Conservation (phyloP, 1,140 invertebrate species). For the Drosophila persimilis region DNA sequence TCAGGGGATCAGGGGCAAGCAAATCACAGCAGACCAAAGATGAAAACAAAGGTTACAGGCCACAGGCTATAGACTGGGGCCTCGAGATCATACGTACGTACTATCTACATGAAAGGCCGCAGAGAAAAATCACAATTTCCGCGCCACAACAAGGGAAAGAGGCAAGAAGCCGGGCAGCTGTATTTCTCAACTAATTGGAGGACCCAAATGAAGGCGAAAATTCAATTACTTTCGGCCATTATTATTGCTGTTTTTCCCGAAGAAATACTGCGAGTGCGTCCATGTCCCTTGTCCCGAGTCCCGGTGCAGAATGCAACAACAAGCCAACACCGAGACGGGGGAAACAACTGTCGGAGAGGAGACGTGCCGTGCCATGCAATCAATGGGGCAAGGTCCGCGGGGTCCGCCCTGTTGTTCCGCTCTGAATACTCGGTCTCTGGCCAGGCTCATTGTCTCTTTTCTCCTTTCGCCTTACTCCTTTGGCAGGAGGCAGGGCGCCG, state of each 20-base stretch:
- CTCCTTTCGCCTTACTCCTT: not conserved
- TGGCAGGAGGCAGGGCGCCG: not conserved
- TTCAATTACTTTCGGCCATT: slow-evolving; percentile 72
- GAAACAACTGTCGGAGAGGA: slow-evolving; percentile 32
- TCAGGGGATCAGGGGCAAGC: no score
- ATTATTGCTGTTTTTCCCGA: slow-evolving; percentile 27
- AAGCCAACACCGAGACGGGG: slow-evolving; percentile 21
- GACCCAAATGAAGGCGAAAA: slow-evolving; percentile 67
- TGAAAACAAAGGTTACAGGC: not conserved
- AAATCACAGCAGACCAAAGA: not conserved
- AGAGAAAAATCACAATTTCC: no score
- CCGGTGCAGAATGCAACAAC: not conserved
- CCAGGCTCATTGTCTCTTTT: not conserved
- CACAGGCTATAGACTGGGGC: no score
- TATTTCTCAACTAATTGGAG: slow-evolving; percentile 54
- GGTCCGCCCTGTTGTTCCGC: slow-evolving; percentile 6
- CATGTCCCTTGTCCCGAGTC: not conserved
- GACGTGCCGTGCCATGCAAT: slow-evolving; percentile 67
- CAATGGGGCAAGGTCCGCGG: slow-evolving; percentile 49
- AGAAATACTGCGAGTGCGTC: no score
- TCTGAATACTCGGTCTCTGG: slow-evolving; percentile 14
- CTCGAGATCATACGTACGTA: no score
- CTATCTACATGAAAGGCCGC: no score
- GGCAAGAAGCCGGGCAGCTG: not conserved
- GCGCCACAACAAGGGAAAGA: not conserved